Evolutionary conservation across 1,140 invertebrate genomes (phyloP), one percentile per base, ranked within the genome.

Genomic region (Polypedilum vanderplanki): DNA sequence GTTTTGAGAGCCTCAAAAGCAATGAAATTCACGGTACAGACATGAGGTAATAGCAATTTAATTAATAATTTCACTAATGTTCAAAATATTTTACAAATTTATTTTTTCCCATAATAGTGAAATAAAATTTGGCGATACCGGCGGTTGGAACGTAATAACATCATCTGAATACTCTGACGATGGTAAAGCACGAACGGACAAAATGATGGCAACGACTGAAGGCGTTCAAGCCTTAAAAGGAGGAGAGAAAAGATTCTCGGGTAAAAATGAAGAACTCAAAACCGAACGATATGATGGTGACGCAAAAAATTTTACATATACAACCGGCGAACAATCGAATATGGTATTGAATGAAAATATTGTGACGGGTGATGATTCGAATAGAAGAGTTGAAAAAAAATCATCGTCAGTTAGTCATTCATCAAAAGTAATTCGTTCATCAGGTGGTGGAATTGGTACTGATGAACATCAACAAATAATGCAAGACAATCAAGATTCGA

Each of bases 21-120:
- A 91, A 91, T 83, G 90, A 91, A 83, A 88, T 91, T 18, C 84
- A 90, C 67, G 90, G 91, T 79, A 91, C 90, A 5, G 88, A 89
- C 80, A 91, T 88, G 15, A 86, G 87, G 78, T 81, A 82, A 76
- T 46, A 3, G 8, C n/a, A n/a, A n/a, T n/a, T 75, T 24, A 18
- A 9, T 22, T 3, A 74, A 74, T 41, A 3, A 1, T 74, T 64
- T 33, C 7, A 22, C 22, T 24, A 74, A 40, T 46, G 41, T 57
- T 22, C 57, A 41, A 24, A 10, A 74, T 74, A 75, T 22, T 40
- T 5, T 24, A 22, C 24, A 41, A 41, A 22, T 7, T 7, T 73
- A 10, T 40, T 41, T 40, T 64, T 17, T 64, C 20, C 40, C 40
- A 41, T 67, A 22, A 17, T 20, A 41, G 17, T 73, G 76, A 41